Evolutionary conservation across 1,140 invertebrate species (phyloP).

Genomic region (Mamestra configurata): DNA sequence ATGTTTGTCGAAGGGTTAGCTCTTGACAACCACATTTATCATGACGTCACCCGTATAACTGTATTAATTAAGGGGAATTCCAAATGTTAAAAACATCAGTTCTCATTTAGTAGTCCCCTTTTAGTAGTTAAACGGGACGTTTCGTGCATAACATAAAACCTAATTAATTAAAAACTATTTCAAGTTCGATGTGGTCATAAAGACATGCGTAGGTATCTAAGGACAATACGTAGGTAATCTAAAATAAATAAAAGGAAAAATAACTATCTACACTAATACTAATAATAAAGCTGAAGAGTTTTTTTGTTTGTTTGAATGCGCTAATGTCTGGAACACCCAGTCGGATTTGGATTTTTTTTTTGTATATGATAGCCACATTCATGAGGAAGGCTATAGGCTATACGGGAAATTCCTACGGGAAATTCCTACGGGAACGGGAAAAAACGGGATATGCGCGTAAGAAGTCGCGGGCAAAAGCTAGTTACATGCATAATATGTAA

Average conservation of each 20-base stretch:
- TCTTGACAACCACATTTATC: constrained; percentile 17
- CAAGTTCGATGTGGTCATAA: background rate
- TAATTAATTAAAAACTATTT: constrained; percentile 6
- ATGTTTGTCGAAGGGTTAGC: constrained; percentile 17
- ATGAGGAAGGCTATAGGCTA: too few species aligned
- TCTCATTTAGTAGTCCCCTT: constrained; percentile 1
- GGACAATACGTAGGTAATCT: background rate
- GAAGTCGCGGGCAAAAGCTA: too few species aligned
- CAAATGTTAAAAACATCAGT: background rate
- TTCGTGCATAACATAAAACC: background rate
- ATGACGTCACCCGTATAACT: constrained; percentile 16
- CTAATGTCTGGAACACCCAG: too few species aligned
- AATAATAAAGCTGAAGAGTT: too few species aligned
- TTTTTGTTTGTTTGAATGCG: too few species aligned
- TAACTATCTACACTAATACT: background rate
- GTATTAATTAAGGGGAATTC: constrained; percentile 6
- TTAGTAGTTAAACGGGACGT: background rate
- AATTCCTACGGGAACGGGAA: too few species aligned
- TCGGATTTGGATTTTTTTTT: too few species aligned
- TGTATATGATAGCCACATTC: too few species aligned
- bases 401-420: too few species aligned
- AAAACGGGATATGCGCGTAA: too few species aligned
- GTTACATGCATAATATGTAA: too few species aligned
- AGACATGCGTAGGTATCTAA: background rate
- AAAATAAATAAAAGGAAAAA: background rate